Conservation (phyloP, 2,888 invertebrate genomes). For the Chaetogeoica ovagalla region DNA sequence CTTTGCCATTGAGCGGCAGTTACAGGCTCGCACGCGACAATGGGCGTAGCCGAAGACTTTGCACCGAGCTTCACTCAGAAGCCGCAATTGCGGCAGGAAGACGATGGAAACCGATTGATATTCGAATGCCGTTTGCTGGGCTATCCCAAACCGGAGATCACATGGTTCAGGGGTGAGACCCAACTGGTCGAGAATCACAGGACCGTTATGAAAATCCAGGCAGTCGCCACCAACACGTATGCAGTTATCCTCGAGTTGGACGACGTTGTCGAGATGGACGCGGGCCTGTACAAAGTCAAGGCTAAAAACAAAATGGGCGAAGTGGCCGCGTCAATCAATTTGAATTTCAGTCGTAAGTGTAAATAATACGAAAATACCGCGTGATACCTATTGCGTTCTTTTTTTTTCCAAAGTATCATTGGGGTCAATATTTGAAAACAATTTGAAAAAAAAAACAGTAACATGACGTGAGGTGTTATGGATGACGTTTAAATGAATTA, state of each 20-base stretch:
- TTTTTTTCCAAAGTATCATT: too few relatives aligned
- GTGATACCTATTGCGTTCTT: too few relatives aligned
- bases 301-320: slow-evolving; percentile 97
- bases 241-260: slow-evolving; percentile 90
- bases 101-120: slow-evolving; percentile 91
- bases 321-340: slow-evolving; percentile 93
- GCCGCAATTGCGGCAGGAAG: slow-evolving; percentile 94
- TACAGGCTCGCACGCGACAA: slow-evolving; percentile 58
- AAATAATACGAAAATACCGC: too few relatives aligned
- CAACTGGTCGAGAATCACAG: slow-evolving; percentile 80
- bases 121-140: slow-evolving; percentile 91
- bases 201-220: slow-evolving; percentile 86
- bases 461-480: too few relatives aligned
- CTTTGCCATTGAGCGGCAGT: slow-evolving; percentile 4
- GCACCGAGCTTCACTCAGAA: slow-evolving; percentile 98
- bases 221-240: slow-evolving; percentile 82
- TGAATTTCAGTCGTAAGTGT: slow-evolving; percentile 96
- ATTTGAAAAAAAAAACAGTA: too few relatives aligned
- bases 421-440: too few relatives aligned
- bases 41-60: slow-evolving; percentile 91
- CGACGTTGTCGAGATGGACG: slow-evolving; percentile 93
- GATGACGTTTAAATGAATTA: too few relatives aligned
- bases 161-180: slow-evolving; percentile 88
- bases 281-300: slow-evolving; percentile 94
- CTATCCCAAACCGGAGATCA: slow-evolving; percentile 85